Conservation (phyloP, 1,140 invertebrate genomes). For the Chymomyza costata region DNA sequence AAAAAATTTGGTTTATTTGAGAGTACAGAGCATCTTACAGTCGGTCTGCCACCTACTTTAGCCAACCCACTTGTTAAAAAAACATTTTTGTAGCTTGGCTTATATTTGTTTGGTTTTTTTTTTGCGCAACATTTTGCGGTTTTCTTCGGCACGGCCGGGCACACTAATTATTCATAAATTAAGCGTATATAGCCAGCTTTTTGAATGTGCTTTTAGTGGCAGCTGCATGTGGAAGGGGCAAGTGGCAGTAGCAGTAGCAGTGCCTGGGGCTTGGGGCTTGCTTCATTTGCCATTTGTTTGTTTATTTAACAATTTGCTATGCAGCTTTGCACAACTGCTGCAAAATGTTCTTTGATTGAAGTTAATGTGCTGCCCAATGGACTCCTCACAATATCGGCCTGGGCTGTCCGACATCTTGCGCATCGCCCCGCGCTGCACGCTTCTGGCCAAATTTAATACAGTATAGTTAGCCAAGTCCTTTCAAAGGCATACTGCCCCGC, state of each 20-base stretch:
- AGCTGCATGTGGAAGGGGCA: not conserved
- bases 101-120: not conserved
- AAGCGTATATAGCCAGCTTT: slow-evolving; percentile 37
- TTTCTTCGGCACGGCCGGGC: slow-evolving; percentile 36
- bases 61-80: no score
- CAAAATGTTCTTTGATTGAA: slow-evolving; percentile 70
- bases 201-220: slow-evolving; percentile 1
- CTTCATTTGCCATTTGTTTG: slow-evolving; percentile 47
- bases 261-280: slow-evolving; percentile 14
- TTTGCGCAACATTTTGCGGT: slow-evolving; percentile 50
- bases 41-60: no score
- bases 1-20: no score
- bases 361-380: slow-evolving; percentile 46
- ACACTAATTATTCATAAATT: slow-evolving; percentile 74
- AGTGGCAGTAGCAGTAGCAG: not conserved
- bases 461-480: no score
- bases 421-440: no score
- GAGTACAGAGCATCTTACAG: no score
- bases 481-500: no score
- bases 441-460: no score
- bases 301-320: slow-evolving; percentile 61
- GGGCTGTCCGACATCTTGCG: no score
- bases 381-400: not conserved
- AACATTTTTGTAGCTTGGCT: not conserved
- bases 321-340: slow-evolving; percentile 49